These are phyloP conservation scores for Leptocoma aspasia DNA, from an alignment of 2,113 vertebrate species.

Conservation along the genomic window DNA sequence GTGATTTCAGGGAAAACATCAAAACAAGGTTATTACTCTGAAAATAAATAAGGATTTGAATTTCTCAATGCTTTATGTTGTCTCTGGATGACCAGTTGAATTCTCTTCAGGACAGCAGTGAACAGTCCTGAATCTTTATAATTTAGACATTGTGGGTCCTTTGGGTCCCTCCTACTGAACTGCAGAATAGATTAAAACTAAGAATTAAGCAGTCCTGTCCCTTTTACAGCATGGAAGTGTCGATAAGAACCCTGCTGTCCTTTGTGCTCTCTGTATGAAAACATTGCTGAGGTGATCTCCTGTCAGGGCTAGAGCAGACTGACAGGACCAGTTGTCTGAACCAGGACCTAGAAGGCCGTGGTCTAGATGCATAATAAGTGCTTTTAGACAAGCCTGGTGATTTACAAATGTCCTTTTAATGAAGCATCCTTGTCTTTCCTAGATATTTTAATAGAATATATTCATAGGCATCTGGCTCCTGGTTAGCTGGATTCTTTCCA, in stretches of 20 bases:
- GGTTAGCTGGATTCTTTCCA: constrained; percentile 43
- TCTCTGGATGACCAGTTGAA: not conserved
- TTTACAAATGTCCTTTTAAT: constrained; percentile 35
- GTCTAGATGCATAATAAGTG: not conserved
- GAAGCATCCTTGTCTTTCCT: constrained; percentile 42
- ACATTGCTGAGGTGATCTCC: not conserved
- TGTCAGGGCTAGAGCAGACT: rapidly evolving
- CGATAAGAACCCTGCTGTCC: not conserved
- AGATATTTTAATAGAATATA: constrained; percentile 22
- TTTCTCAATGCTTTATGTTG: not conserved
- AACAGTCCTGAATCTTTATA: not conserved
- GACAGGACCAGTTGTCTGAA: not conserved
- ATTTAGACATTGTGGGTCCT: not conserved
- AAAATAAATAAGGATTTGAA: not conserved
- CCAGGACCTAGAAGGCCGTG: not conserved
- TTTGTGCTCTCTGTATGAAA: not conserved
- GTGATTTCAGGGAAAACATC: not conserved
- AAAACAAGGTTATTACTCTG: not conserved
- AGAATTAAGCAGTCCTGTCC: not conserved
- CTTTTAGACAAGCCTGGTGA: not conserved
- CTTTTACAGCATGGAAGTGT: not conserved
- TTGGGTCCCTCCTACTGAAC: not conserved
- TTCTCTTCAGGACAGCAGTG: not conserved
- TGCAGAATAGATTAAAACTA: not conserved
- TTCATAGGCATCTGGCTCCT: constrained; percentile 37